Evolutionary conservation across 2,888 invertebrate genomes (phyloP).

Genomic region (Plebejus anna): DNA sequence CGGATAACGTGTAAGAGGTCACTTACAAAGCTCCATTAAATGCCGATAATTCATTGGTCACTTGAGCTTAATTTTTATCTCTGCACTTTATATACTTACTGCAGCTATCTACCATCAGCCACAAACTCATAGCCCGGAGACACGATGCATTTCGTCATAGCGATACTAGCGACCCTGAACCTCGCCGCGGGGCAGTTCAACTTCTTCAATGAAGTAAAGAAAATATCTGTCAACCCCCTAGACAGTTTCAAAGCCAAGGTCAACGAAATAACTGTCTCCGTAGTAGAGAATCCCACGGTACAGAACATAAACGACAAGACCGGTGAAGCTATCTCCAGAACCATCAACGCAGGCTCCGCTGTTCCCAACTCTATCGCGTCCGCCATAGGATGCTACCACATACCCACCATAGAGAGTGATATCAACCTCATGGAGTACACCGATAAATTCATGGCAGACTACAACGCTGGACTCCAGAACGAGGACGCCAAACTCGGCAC

Average conservation of each 20-base stretch:
- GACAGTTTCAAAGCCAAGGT: not conserved
- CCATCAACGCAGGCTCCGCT: not conserved
- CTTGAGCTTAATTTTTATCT: not conserved
- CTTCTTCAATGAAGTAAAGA: not conserved
- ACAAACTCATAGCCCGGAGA: not conserved
- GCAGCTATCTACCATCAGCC: not conserved
- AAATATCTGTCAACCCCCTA: not conserved
- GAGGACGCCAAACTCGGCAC: constrained; percentile 22
- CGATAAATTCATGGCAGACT: constrained; percentile 22
- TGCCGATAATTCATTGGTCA: not conserved
- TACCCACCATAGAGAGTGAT: constrained; percentile 5
- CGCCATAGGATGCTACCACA: not conserved
- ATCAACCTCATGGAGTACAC: constrained; percentile 1
- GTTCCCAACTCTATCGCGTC: not conserved
- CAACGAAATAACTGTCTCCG: not conserved
- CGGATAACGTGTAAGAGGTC: not conserved
- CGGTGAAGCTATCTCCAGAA: not conserved
- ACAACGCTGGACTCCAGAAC: constrained; percentile 10
- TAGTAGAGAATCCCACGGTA: not conserved
- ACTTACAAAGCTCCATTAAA: not conserved
- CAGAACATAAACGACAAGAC: not conserved
- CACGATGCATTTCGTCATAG: not conserved
- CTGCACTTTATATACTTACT: not conserved
- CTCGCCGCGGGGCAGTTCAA: not conserved
- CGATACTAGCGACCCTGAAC: not conserved